phyloP scores from a whole-genome alignment of 1,140 invertebrate species.

The Bombus balteatus region DNA sequence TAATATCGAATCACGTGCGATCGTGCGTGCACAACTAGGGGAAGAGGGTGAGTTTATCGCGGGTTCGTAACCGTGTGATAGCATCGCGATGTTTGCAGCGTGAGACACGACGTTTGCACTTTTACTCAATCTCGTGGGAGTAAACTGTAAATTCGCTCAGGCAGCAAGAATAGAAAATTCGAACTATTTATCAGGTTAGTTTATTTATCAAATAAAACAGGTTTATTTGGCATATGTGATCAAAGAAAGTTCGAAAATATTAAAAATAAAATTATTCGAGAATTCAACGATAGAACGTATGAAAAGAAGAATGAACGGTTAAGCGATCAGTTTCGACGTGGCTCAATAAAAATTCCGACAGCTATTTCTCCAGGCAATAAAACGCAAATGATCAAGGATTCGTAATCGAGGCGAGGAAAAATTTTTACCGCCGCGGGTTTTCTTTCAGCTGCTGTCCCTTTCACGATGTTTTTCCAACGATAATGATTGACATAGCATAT shows the following conservation, averaged over 20 bases:
- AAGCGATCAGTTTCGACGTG: too few relatives aligned
- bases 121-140: neutral
- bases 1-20: conserved; percentile 16
- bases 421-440: neutral
- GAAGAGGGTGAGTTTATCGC: conserved; percentile 16
- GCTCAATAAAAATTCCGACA: too few relatives aligned
- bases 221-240: neutral
- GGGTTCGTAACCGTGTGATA: conserved; percentile 14
- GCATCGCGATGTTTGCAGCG: conserved; percentile 25
- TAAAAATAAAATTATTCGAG: neutral
- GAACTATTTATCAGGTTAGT: neutral
- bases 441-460: neutral
- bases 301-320: neutral
- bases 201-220: neutral
- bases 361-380: too few relatives aligned
- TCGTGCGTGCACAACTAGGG: neutral
- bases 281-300: neutral
- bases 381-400: neutral
- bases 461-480: too few relatives aligned
- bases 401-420: neutral
- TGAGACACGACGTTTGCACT: conserved; percentile 21
- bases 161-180: neutral
- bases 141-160: neutral
- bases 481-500: conserved; percentile 13
- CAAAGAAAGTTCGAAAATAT: neutral